Evolutionary conservation across 1,140 invertebrate species (phyloP).

Genomic region (Rhyacophila brunnea): DNA sequence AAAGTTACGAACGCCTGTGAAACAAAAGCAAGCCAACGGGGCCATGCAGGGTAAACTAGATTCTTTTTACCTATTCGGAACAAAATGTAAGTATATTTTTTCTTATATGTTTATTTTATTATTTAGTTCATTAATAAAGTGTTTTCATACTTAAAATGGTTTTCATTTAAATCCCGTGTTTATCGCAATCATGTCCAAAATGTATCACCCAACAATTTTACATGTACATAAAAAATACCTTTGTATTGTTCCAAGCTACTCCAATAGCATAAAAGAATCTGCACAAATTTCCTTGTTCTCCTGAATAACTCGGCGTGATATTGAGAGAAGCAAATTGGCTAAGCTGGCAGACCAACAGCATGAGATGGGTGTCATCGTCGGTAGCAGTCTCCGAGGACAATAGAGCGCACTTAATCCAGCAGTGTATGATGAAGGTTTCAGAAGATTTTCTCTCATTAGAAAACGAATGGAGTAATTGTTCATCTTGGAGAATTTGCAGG

Average conservation of each 20-base stretch:
- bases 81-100: no score
- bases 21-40: no score
- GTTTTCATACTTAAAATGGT: no score
- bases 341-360: constrained; percentile 26
- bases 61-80: no score
- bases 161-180: no score
- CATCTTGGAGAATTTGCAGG: constrained; percentile 26
- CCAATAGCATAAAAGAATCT: constrained; percentile 29
- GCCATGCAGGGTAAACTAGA: no score
- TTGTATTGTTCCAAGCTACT: constrained; percentile 20
- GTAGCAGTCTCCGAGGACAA: constrained; percentile 7
- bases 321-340: constrained; percentile 25
- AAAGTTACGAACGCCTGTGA: no score
- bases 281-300: constrained; percentile 28
- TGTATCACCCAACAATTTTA: no score
- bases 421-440: constrained; percentile 15
- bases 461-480: constrained; percentile 20
- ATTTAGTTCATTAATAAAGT: no score
- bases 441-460: constrained; percentile 16
- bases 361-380: constrained; percentile 25
- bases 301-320: constrained; percentile 18
- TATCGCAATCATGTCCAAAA: no score
- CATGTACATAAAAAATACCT: no score
- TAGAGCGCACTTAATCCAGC: constrained; percentile 30
- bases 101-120: no score